phyloP scores from a whole-genome alignment of 2,888 invertebrate species.

The Scaptomyza flava region DNA sequence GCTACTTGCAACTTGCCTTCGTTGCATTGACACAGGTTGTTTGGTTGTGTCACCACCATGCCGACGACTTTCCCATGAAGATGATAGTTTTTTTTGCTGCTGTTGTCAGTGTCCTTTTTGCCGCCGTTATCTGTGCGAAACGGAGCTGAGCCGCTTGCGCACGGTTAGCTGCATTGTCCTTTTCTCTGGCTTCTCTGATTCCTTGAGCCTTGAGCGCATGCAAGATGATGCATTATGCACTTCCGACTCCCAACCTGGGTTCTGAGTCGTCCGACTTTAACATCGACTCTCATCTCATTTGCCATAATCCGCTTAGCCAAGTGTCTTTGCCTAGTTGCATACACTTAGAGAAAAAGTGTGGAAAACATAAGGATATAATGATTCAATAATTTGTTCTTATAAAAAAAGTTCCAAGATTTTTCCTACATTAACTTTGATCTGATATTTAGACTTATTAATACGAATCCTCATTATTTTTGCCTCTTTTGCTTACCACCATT shows the following conservation, averaged over 20 bases:
- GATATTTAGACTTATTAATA: too few relatives aligned
- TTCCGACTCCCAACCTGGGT: constrained; percentile 46
- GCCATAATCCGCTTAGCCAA: constrained; percentile 73
- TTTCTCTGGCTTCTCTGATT: constrained; percentile 49
- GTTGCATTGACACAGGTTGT: constrained; percentile 77
- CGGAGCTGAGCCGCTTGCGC: constrained; percentile 81
- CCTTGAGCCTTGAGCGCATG: constrained; percentile 36
- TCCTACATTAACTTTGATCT: too few relatives aligned
- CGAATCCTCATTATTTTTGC: too few relatives aligned
- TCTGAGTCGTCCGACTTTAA: constrained; percentile 39
- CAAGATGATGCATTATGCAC: constrained; percentile 78
- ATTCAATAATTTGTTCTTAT: too few relatives aligned
- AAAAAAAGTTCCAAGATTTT: too few relatives aligned
- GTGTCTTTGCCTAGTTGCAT: constrained; percentile 53
- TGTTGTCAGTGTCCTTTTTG: constrained; percentile 76
- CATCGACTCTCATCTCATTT: constrained; percentile 28
- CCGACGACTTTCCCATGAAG: constrained; percentile 51
- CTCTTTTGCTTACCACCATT: too few relatives aligned
- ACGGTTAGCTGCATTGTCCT: constrained; percentile 81
- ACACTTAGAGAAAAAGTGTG: not conserved
- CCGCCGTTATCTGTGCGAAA: constrained; percentile 77
- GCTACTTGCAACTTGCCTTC: constrained; percentile 65
- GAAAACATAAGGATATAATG: too few relatives aligned
- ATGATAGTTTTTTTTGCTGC: constrained; percentile 18
- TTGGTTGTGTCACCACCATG: constrained; percentile 57